Evolutionary conservation across 2,888 invertebrate species (phyloP).

Genomic region (Anthophora plumipes): DNA sequence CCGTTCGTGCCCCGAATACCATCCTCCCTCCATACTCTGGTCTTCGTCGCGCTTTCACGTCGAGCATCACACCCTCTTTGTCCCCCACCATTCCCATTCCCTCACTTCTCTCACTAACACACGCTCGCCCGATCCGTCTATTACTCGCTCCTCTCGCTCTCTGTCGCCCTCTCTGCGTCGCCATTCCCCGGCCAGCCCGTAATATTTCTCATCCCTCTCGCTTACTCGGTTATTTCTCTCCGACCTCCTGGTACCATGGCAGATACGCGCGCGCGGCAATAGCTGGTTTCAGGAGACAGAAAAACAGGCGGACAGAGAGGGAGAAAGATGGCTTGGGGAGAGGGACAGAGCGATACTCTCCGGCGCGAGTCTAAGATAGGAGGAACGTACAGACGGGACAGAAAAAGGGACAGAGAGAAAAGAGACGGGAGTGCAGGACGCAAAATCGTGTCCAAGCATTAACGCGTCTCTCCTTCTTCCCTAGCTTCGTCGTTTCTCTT

Average conservation of each 20-base stretch:
- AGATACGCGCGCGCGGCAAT: conserved; percentile 47
- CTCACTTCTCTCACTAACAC: conserved; percentile 35
- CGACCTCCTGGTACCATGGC: conserved; percentile 51
- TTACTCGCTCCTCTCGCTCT: conserved; percentile 64
- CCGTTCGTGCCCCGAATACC: conserved; percentile 17
- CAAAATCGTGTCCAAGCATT: conserved; percentile 59
- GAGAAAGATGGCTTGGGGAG: conserved; percentile 1
- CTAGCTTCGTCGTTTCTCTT: conserved; percentile 6
- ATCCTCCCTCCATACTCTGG: conserved; percentile 6
- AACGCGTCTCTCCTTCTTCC: conserved; percentile 29
- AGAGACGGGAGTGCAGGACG: conserved; percentile 23
- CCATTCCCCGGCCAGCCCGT: conserved; percentile 25
- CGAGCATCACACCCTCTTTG: conserved; percentile 6
- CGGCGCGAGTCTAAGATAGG: conserved; percentile 43
- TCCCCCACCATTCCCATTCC: conserved; percentile 27
- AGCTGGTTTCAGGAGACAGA: conserved; percentile 61
- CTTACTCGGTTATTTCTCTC: conserved; percentile 66
- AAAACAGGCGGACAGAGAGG: conserved; percentile 47
- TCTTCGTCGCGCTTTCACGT: conserved; percentile 43
- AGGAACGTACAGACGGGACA: conserved; percentile 10
- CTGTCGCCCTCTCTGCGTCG: conserved; percentile 15
- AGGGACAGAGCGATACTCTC: conserved; percentile 28
- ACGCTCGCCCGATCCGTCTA: conserved; percentile 30
- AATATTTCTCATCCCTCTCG: conserved; percentile 65
- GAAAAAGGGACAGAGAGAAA: conserved; percentile 3